Evolutionary conservation across 2,888 invertebrate species (phyloP).

Genomic region (Drosophila neoperkinsi): DNA sequence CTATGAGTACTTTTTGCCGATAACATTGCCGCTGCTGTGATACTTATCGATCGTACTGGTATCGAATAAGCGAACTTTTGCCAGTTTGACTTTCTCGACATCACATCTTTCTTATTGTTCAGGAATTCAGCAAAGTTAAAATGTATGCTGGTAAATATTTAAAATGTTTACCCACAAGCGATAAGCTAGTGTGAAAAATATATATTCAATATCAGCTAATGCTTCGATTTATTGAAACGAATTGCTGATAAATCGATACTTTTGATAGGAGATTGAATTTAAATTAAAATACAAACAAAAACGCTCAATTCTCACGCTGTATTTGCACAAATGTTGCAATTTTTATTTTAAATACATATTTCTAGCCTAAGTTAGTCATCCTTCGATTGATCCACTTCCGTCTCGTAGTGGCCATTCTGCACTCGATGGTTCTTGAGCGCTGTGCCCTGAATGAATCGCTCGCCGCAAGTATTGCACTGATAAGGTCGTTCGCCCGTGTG

Average conservation of each 20-base stretch:
- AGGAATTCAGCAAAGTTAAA: not conserved
- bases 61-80: not conserved
- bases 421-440: conserved; percentile 88
- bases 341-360: not conserved
- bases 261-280: not conserved
- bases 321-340: not conserved
- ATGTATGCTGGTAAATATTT: not conserved
- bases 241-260: not conserved
- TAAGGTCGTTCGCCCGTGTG: conserved; percentile 90
- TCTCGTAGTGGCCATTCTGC: conserved; percentile 64
- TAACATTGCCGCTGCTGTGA: not conserved
- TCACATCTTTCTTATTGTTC: not conserved
- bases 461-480: conserved; percentile 89
- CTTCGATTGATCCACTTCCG: conserved; percentile 17
- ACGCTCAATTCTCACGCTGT: not conserved
- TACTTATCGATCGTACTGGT: conserved; percentile 6
- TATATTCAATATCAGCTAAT: not conserved
- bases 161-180: not conserved
- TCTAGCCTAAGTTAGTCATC: conserved; percentile 12
- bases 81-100: not conserved
- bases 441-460: conserved; percentile 89
- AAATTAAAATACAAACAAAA: not conserved
- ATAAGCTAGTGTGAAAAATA: not conserved
- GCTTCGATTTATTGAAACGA: not conserved
- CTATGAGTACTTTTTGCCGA: not conserved